A percentile compares a stretch with the other conserved stretches of the same genome.
phyloP scores from a whole-genome alignment of 2,113 vertebrate species.

The Cyprinodon brontotheroides region DNA sequence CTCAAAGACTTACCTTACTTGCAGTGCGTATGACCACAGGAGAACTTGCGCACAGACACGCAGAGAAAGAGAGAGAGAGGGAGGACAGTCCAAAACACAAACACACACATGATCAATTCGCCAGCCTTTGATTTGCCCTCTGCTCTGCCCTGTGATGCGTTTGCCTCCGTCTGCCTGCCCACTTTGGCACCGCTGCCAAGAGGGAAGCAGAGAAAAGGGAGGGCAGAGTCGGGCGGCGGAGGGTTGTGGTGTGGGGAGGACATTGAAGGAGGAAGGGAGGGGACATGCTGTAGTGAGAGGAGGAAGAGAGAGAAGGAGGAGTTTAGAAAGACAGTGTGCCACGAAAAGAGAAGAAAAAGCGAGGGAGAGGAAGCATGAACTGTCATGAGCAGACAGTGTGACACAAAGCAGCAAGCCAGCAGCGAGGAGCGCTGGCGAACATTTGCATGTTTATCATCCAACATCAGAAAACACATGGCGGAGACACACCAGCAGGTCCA shows the following conservation, averaged over 20 bases:
- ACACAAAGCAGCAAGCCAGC: constrained; percentile 45
- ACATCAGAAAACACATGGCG: constrained; percentile 37
- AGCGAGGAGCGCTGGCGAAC: constrained; percentile 16
- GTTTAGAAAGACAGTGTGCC: constrained; percentile 64
- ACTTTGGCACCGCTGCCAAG: constrained; percentile 78
- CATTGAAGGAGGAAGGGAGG: constrained; percentile 75
- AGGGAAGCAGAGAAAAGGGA: constrained; percentile 65
- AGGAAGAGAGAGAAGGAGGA: constrained; percentile 66
- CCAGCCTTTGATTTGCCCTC: constrained; percentile 74
- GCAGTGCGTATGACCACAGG: constrained; percentile 34
- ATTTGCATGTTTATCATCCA: constrained; percentile 36
- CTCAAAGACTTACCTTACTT: constrained; percentile 27
- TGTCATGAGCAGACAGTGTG: constrained; percentile 21
- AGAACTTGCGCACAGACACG: constrained; percentile 20
- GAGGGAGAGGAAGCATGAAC: constrained; percentile 38
- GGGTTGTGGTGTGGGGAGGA: constrained; percentile 34
- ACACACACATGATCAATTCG: constrained; percentile 58
- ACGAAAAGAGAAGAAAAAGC: constrained; percentile 55
- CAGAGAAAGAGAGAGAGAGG: background rate
- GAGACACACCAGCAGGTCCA: constrained; percentile 29
- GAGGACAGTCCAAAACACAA: constrained; percentile 56
- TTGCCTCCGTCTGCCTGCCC: constrained; percentile 74
- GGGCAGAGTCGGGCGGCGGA: constrained; percentile 28
- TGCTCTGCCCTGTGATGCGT: constrained; percentile 73
- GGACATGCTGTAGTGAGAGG: constrained; percentile 62